phyloP scores from a whole-genome alignment of 1,140 invertebrate species.

The silkworm (Bombyx mori) region ASM3026992v2 NC_085111.1:12375501-12376000 shows the following conservation, averaged over 20 bases:
- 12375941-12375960: conserved; percentile 77
- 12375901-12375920: conserved; percentile 77
- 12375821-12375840: conserved; percentile 62
- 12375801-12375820: conserved; percentile 55
- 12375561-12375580: conserved; percentile 23
- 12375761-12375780: conserved; percentile 60
- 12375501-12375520: conserved; percentile 24
- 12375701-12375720: conserved; percentile 61
- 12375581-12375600: conserved; percentile 31
- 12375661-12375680: conserved; percentile 33
- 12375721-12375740: conserved; percentile 64
- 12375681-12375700: conserved; percentile 57
- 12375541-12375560: conserved; percentile 34
- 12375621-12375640: conserved; percentile 42
- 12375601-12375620: conserved; percentile 23
- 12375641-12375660: conserved; percentile 30
- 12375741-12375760: conserved; percentile 25
- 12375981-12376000: conserved; percentile 32
- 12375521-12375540: conserved; percentile 35
- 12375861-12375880: conserved; percentile 71
- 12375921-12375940: conserved; percentile 77
- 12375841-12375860: conserved; percentile 45
- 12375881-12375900: conserved; percentile 76
- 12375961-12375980: conserved; percentile 67
- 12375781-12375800: conserved; percentile 62